Evolutionary conservation across 2,888 invertebrate genomes (phyloP).

Genomic region (Acleris holmiana): DNA sequence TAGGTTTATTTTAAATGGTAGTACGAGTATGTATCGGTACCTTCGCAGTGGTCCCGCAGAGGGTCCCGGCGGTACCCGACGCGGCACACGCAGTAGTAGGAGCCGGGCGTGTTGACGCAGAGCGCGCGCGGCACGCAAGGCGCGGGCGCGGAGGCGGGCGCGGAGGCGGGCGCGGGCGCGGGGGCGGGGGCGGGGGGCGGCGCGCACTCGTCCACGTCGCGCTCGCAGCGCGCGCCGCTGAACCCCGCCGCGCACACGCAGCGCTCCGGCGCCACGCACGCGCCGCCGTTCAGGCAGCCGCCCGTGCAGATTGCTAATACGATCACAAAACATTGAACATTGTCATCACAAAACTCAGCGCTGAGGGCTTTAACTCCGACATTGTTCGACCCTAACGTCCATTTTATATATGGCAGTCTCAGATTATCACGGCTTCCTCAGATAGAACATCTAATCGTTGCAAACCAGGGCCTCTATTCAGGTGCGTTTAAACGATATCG

Average conservation of each 20-base stretch:
- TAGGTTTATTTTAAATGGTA: too few relatives aligned
- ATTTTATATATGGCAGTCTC: too few relatives aligned
- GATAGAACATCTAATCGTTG: too few relatives aligned
- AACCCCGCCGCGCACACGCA: constrained; percentile 93
- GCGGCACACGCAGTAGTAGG: constrained; percentile 94
- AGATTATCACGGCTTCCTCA: too few relatives aligned
- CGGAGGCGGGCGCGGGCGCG: constrained; percentile 74
- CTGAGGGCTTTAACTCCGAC: too few relatives aligned
- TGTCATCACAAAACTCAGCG: neutral
- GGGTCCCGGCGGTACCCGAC: constrained; percentile 88
- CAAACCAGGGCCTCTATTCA: too few relatives aligned
- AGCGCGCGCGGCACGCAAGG: constrained; percentile 89
- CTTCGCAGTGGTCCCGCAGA: constrained; percentile 86
- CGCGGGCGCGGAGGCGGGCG: neutral
- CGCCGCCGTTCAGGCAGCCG: constrained; percentile 93
- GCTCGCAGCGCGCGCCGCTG: constrained; percentile 92
- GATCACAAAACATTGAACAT: constrained; percentile 49
- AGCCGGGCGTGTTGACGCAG: constrained; percentile 95
- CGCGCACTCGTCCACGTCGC: constrained; percentile 94
- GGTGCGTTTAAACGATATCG: too few relatives aligned
- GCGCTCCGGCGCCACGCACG: constrained; percentile 89
- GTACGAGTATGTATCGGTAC: constrained; percentile 54
- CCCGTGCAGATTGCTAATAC: constrained; percentile 89
- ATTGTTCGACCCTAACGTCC: too few relatives aligned
- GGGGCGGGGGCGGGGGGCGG: constrained; percentile 58